Evolutionary conservation across 2,888 invertebrate genomes (phyloP).

Genomic region (Uloborus plumipes): DNA sequence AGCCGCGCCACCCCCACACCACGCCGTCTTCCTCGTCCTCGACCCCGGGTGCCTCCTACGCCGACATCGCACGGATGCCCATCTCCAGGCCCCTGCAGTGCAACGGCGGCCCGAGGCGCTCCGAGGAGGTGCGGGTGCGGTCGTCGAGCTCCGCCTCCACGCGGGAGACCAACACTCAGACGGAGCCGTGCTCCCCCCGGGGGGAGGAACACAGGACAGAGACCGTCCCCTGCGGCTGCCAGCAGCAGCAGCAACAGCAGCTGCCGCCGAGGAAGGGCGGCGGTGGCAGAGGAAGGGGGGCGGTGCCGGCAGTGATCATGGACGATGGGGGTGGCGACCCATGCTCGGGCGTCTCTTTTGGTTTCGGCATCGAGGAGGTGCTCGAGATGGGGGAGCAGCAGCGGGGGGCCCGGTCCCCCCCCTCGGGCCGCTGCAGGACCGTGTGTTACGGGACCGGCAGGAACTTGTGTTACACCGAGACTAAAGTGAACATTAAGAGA

Average conservation of each 20-base stretch:
- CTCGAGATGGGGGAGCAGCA: conserved; percentile 72
- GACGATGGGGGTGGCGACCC: background rate
- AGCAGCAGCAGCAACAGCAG: conserved; percentile 2
- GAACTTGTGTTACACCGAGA: conserved; percentile 38
- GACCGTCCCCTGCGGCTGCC: conserved; percentile 3
- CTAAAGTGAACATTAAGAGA: conserved; percentile 43
- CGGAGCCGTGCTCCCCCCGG: conserved; percentile 39
- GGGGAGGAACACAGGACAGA: background rate
- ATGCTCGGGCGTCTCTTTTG: conserved; percentile 78
- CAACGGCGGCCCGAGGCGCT: conserved; percentile 1
- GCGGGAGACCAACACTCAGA: conserved; percentile 58
- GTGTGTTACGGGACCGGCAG: conserved; percentile 32
- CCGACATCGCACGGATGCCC: conserved; percentile 79
- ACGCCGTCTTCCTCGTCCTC: conserved; percentile 69
- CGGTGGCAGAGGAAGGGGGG: conserved; percentile 16
- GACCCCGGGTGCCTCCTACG: conserved; percentile 80
- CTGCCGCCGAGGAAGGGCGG: background rate
- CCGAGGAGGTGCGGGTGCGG: conserved; percentile 19
- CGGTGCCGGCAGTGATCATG: conserved; percentile 33
- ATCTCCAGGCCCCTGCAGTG: conserved; percentile 35
- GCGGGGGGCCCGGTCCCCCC: background rate
- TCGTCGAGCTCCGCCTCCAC: conserved; percentile 45
- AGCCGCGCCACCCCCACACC: conserved; percentile 67
- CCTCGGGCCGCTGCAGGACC: conserved; percentile 45
- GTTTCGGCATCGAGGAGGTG: conserved; percentile 84